phyloP scores from a whole-genome alignment of 1,140 invertebrate species.

The Marisa cornuarietis region DNA sequence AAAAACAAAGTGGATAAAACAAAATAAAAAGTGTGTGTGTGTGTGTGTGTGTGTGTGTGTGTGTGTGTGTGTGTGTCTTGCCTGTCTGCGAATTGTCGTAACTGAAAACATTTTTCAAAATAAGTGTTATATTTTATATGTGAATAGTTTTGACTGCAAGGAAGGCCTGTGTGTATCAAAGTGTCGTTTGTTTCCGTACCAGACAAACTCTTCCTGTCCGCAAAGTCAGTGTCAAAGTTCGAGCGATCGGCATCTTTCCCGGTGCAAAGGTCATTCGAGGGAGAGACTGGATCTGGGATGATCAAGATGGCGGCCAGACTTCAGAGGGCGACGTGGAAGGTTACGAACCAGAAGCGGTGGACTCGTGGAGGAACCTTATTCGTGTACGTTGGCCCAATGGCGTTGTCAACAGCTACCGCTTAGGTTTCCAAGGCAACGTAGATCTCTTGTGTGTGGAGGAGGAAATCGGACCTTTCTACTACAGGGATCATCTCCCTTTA shows the following conservation, averaged over 20 bases:
- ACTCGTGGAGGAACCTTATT: conserved; percentile 84
- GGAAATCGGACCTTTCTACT: conserved; percentile 78
- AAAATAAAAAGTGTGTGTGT: no score
- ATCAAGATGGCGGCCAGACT: conserved; percentile 37
- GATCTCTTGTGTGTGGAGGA: conserved; percentile 82
- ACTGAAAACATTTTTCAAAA: no score
- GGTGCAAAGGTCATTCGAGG: conserved; percentile 76
- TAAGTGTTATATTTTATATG: no score
- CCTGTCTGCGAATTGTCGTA: no score
- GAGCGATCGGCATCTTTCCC: conserved; percentile 77
- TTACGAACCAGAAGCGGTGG: conserved; percentile 71
- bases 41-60: no score
- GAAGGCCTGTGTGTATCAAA: neutral
- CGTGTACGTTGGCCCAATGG: conserved; percentile 80
- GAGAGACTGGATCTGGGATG: conserved; percentile 39
- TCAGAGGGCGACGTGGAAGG: conserved; percentile 83
- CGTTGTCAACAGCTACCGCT: conserved; percentile 78
- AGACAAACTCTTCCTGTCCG: conserved; percentile 37
- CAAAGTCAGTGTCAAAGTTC: conserved; percentile 27
- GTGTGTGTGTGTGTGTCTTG: no score
- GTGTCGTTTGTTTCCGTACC: neutral
- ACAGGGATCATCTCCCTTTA: conserved; percentile 82
- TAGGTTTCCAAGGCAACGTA: conserved; percentile 85
- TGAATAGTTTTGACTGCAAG: no score
- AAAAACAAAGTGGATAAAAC: no score